These are phyloP conservation scores for Schrankia costaestrigalis DNA, from an alignment of 2,888 invertebrate species.

Conservation along the genomic window DNA sequence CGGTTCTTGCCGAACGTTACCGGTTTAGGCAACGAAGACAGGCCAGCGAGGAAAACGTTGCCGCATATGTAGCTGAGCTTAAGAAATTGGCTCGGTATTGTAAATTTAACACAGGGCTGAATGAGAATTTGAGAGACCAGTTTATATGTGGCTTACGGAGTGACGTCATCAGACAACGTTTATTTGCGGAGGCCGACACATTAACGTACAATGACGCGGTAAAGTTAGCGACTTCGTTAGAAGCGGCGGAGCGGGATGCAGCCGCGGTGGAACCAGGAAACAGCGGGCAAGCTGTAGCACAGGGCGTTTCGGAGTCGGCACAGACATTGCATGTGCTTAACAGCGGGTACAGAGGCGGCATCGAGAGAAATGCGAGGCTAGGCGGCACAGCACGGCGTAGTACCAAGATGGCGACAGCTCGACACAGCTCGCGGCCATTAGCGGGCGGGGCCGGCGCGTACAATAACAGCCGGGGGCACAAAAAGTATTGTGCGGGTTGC, in stretches of 20 bases:
- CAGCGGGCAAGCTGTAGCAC: too few species aligned
- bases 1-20: conserved; percentile 6
- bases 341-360: neutral
- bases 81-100: conserved; percentile 10
- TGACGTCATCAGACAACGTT: conserved; percentile 12
- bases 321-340: neutral
- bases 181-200: conserved; percentile 10
- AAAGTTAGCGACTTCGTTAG: conserved; percentile 5
- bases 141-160: conserved; percentile 15
- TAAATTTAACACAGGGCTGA: neutral
- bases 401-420: neutral
- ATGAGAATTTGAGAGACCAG: conserved; percentile 11
- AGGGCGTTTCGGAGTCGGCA: neutral
- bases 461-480: neutral
- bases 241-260: conserved; percentile 7
- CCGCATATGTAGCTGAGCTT: conserved; percentile 2
- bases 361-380: neutral
- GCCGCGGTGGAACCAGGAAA: conserved; percentile 2
- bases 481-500: neutral
- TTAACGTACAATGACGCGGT: conserved; percentile 1
- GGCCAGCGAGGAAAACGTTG: neutral
- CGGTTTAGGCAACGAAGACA: conserved; percentile 6
- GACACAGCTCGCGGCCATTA: neutral
- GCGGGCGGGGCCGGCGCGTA: neutral
- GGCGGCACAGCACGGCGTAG: neutral